Conservation (phyloP, 2,113 vertebrate species). For the Hypocryptadius cinnamomeus region DNA sequence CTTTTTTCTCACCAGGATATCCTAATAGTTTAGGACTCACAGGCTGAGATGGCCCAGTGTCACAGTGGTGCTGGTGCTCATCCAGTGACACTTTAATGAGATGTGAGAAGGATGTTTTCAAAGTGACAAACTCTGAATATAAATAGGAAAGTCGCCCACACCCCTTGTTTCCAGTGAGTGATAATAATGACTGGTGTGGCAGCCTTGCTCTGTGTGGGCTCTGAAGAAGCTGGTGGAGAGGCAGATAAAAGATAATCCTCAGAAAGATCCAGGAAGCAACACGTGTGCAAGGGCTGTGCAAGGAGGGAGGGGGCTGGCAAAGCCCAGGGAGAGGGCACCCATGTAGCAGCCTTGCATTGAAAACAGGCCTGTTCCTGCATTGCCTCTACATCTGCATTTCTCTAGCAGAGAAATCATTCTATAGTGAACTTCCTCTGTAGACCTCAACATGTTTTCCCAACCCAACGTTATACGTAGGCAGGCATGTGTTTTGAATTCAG, state of each 20-base stretch:
- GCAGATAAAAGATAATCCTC: background rate
- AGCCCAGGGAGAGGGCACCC: background rate
- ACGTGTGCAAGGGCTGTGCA: background rate
- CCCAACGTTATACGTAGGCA: fast-evolving
- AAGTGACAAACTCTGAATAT: background rate
- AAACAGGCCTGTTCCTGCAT: background rate
- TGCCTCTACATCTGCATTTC: background rate
- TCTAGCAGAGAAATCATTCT: background rate
- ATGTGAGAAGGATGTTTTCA: background rate
- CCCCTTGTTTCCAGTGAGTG: background rate
- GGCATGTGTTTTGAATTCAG: fast-evolving
- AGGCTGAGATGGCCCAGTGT: background rate
- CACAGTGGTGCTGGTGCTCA: background rate
- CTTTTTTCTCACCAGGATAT: background rate
- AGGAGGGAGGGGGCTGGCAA: background rate
- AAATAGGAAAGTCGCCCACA: background rate
- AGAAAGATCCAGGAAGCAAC: background rate
- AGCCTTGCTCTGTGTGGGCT: background rate
- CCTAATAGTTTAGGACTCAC: background rate
- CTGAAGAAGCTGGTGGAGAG: background rate
- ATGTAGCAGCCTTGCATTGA: fast-evolving
- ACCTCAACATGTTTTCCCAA: background rate
- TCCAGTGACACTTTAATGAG: background rate
- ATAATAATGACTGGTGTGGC: background rate
- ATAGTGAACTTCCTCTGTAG: background rate